Evolutionary conservation across 2,797 vertebrate species (phyloP).

Genomic region (Galago senegalensis): DNA sequence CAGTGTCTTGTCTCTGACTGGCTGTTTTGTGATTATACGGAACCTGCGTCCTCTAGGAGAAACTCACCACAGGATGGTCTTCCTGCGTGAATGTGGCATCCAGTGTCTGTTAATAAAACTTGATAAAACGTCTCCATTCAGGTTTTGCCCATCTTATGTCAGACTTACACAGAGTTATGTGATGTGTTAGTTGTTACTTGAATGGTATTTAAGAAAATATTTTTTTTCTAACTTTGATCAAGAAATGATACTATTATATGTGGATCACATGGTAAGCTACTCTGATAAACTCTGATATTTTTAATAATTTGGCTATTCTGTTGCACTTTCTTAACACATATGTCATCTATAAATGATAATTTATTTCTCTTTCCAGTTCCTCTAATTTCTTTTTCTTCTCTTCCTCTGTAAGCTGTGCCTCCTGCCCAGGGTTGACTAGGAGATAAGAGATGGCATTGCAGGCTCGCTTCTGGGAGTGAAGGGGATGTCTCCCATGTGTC

Average conservation of each 20-base stretch:
- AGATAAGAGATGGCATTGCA: accelerated
- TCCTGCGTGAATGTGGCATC: accelerated
- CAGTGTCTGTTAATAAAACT: not conserved
- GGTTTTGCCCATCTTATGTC: not conserved
- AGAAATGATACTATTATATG: not conserved
- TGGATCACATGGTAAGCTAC: not conserved
- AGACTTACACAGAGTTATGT: not conserved
- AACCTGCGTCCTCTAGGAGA: accelerated
- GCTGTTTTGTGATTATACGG: not conserved
- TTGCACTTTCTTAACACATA: not conserved
- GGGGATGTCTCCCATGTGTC: not conserved
- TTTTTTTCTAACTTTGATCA: not conserved
- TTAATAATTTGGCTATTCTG: not conserved
- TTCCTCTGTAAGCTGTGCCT: not conserved
- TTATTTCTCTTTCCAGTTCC: not conserved
- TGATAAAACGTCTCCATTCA: not conserved
- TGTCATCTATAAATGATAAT: not conserved
- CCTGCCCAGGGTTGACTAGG: no score
- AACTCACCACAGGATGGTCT: accelerated
- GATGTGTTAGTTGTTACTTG: no score
- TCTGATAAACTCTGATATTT: not conserved
- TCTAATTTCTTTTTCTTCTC: not conserved
- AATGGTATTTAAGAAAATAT: not conserved
- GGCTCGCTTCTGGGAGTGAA: no score
- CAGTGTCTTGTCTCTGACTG: not conserved